Evolutionary conservation across 1,140 invertebrate species (phyloP), one percentile per base, ranked within the genome.

Genomic region (Lordiphosa stackelbergi): DNA sequence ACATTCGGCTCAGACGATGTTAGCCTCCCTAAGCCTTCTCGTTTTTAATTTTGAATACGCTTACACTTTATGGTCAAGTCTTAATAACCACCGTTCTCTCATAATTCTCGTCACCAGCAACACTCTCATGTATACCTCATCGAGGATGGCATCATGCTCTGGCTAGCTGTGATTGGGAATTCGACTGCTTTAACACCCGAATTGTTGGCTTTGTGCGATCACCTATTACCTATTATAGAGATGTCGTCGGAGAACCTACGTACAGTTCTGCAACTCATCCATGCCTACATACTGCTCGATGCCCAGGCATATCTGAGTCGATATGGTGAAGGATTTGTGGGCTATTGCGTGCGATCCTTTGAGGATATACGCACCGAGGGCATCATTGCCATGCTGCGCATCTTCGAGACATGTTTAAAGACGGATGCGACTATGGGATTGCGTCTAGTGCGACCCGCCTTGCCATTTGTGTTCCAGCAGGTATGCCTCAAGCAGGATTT

Each of bases 131-230:
- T 98, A 36, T 98, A 98, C 88, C 90, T 98, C 38, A 88, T 97
- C 63, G 96, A 98, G 88, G 97, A 99, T 89, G 96, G 95, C 0
- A 89, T 98, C 31, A 94, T 96, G 70, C 90, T 99, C 48, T 98
- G 97, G 96, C 89, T 93, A 46, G 92, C 93, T 3, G 91, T 96
- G 9, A 88, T 99, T 48, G 93, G 96, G 83, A 94, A 95, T 78
- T 90, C 93, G 1, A 90, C 93, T 0, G 78, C 86, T 0, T 88
- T 92, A 34, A 91, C 89, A 0, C 89, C 90, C 10, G 90, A 91
- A 47, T 89, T 96, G 36, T 88, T 97, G 69, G 90, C 92, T 58
- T 89, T 98, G 9, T 93, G 94, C 69, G 89, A 90, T 56, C 95
- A 96, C 87, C 91, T 98, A 87, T 90, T 93, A 45, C 90, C 91